These are phyloP conservation scores for Numida meleagris DNA, from an alignment of 2,113 vertebrate species.

Conservation along the genomic window DNA sequence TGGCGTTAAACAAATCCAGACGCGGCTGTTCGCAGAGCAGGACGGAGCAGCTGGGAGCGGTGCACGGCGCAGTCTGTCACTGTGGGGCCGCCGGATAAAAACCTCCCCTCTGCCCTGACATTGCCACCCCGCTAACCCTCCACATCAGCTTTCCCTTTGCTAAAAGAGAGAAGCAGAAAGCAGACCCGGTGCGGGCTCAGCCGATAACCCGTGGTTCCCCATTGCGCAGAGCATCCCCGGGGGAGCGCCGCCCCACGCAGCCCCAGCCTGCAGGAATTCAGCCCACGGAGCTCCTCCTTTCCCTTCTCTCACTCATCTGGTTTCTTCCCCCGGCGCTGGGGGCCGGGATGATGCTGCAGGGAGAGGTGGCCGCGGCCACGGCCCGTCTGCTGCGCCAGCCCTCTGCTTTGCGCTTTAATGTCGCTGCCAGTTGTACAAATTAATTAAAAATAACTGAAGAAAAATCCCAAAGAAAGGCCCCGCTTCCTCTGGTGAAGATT, in stretches of 20 bases:
- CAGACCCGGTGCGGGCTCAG: neutral
- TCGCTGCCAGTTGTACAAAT: slow-evolving; percentile 65
- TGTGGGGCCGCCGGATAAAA: neutral
- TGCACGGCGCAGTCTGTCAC: neutral
- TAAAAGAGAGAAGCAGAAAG: neutral
- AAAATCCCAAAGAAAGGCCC: slow-evolving; percentile 65
- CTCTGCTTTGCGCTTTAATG: slow-evolving; percentile 40
- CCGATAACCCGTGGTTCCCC: accelerated
- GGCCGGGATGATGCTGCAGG: neutral
- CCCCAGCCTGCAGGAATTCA: neutral
- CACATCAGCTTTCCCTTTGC: neutral
- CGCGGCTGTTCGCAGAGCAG: slow-evolving; percentile 2
- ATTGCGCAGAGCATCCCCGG: neutral
- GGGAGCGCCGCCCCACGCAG: neutral
- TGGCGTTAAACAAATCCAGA: slow-evolving; percentile 52
- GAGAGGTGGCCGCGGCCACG: neutral
- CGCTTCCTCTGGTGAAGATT: slow-evolving; percentile 59
- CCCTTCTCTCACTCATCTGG: neutral
- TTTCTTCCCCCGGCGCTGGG: neutral
- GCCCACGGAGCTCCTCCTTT: neutral
- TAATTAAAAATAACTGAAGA: slow-evolving; percentile 72
- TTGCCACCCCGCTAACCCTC: slow-evolving; percentile 7
- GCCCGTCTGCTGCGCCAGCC: neutral
- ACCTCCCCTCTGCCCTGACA: slow-evolving; percentile 16
- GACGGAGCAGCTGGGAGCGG: slow-evolving; percentile 52